Evolutionary conservation across 2,888 invertebrate genomes (phyloP).

Genomic region (Sympetrum striolatum): DNA sequence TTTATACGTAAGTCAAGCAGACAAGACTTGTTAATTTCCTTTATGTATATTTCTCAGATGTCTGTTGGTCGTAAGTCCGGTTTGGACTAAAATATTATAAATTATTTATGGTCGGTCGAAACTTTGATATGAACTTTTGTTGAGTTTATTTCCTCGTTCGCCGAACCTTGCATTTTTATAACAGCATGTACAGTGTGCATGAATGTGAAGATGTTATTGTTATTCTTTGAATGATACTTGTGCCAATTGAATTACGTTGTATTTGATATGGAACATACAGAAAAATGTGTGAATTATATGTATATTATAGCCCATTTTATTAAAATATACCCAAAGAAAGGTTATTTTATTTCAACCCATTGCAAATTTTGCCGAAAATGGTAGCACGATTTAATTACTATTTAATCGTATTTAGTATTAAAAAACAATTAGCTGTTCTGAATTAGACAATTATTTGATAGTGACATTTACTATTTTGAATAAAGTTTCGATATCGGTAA

Average conservation of each 20-base stretch:
- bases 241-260: slow-evolving; percentile 24
- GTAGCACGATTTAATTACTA: too few species aligned
- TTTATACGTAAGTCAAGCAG: slow-evolving; percentile 16
- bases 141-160: not conserved
- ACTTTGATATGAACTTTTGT: not conserved
- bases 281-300: slow-evolving; percentile 9
- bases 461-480: too few species aligned
- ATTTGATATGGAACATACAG: not conserved
- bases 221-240: not conserved
- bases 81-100: slow-evolving; percentile 4
- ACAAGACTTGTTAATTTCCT: not conserved
- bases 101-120: slow-evolving; percentile 15
- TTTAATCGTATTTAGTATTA: too few species aligned
- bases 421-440: too few species aligned
- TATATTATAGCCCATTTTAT: not conserved
- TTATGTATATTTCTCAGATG: slow-evolving; percentile 5
- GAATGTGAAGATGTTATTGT: not conserved
- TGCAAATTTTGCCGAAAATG: not conserved
- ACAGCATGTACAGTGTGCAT: slow-evolving; percentile 10
- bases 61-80: slow-evolving; percentile 20
- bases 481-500: too few species aligned
- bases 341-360: not conserved
- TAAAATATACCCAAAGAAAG: not conserved
- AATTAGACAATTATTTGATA: too few species aligned
- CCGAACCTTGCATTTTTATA: not conserved